These are phyloP conservation scores for Lepidurus packardi DNA, from an alignment of 1,140 invertebrate genomes.

Conservation along the genomic window DNA sequence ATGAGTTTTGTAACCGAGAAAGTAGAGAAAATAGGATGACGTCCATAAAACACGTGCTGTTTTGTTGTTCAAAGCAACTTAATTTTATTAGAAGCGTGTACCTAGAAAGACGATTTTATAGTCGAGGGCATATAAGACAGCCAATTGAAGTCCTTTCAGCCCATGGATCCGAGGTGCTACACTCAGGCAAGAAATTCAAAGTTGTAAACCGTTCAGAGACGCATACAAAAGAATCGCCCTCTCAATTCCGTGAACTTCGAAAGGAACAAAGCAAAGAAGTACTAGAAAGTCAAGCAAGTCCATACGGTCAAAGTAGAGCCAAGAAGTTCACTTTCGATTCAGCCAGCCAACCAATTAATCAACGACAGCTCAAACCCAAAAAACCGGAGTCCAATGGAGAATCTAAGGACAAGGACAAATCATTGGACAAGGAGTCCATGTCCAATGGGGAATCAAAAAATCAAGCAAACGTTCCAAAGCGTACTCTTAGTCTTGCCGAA, in stretches of 20 bases:
- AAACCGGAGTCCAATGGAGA: neutral
- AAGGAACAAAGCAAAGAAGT: neutral
- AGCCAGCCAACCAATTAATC: neutral
- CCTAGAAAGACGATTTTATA: neutral
- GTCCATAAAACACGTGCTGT: neutral
- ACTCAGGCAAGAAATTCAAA: neutral
- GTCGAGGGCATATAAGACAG: neutral
- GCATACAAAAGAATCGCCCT: neutral
- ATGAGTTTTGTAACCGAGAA: neutral
- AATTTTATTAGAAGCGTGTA: neutral
- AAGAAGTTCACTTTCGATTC: neutral
- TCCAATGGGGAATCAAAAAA: neutral
- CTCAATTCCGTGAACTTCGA: neutral
- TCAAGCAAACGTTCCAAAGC: neutral
- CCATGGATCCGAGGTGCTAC: neutral
- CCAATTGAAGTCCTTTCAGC: constrained; percentile 24
- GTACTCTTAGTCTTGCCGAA: neutral
- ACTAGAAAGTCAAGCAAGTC: neutral
- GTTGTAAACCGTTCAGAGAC: neutral
- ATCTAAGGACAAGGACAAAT: too few relatives aligned
- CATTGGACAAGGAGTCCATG: too few relatives aligned
- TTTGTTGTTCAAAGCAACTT: neutral
- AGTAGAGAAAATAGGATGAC: neutral
- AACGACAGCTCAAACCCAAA: neutral
- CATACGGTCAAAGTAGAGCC: too few relatives aligned